Evolutionary conservation across 2,797 vertebrate species (phyloP).

Genomic region (Lepilemur septentrionalis): DNA sequence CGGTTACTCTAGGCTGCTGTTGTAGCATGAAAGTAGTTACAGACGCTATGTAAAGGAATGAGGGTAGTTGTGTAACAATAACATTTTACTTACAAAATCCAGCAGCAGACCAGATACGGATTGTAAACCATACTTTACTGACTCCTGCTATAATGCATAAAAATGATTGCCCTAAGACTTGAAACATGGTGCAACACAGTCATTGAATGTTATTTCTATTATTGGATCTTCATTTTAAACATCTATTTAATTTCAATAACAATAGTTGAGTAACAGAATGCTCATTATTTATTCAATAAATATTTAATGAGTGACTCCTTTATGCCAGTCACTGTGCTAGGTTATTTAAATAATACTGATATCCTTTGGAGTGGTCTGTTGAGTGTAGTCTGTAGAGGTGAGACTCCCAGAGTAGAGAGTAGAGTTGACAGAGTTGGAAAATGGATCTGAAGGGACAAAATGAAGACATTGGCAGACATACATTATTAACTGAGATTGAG

Average conservation of each 20-base stretch:
- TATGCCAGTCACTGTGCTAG: not conserved
- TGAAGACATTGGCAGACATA: not conserved
- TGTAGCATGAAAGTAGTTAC: not conserved
- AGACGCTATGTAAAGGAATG: not conserved
- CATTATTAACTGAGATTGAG: not conserved
- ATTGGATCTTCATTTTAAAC: not conserved
- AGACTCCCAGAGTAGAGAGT: not conserved
- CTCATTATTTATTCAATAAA: not conserved
- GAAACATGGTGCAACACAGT: not conserved
- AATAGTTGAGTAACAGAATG: not conserved
- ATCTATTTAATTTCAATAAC: not conserved
- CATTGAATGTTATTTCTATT: not conserved
- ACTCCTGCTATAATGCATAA: not conserved
- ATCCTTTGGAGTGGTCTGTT: not conserved
- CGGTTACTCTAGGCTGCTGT: not conserved
- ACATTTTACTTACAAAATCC: not conserved
- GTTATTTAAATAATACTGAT: not conserved
- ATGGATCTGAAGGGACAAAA: not conserved
- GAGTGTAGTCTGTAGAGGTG: not conserved
- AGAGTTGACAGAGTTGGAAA: not conserved
- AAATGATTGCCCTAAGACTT: not conserved
- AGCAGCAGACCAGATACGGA: not conserved
- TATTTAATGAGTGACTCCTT: not conserved
- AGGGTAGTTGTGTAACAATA: not conserved
- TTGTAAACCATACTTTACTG: not conserved